phyloP scores from a whole-genome alignment of 2,888 invertebrate species.

The Linnaemya vulpina region DNA sequence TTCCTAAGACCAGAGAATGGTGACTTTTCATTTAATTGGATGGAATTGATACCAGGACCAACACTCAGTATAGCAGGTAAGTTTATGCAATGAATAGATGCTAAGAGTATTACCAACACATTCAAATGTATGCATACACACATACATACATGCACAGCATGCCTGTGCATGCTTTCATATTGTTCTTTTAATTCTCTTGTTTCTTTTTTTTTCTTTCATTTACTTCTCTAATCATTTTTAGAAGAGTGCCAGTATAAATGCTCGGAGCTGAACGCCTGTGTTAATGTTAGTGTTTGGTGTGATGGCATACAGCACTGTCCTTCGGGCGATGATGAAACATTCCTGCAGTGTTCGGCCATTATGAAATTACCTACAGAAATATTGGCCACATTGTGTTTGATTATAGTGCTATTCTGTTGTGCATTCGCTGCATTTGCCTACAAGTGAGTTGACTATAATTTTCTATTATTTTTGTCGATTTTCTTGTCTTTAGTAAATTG shows the following conservation, averaged over 20 bases:
- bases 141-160: neutral
- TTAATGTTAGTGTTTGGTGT: conserved; percentile 91
- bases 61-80: conserved; percentile 83
- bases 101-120: neutral
- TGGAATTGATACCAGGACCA: conserved; percentile 88
- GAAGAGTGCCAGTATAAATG: conserved; percentile 91
- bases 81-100: neutral
- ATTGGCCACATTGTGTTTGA: conserved; percentile 85
- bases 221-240: conserved; percentile 76
- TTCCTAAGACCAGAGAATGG: conserved; percentile 90
- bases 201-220: conserved; percentile 14
- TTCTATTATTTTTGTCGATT: neutral
- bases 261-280: conserved; percentile 91
- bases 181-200: conserved; percentile 42
- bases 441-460: conserved; percentile 82
- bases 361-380: conserved; percentile 90
- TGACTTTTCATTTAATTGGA: conserved; percentile 90
- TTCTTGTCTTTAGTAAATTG: neutral
- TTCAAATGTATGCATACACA: neutral
- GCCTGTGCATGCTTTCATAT: neutral
- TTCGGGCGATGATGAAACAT: conserved; percentile 90
- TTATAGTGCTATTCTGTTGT: conserved; percentile 83
- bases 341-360: conserved; percentile 90
- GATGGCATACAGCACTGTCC: conserved; percentile 91
- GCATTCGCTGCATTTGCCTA: conserved; percentile 84